phyloP scores from a whole-genome alignment of 2,797 vertebrate genomes.

The Decapterus maruadsi region DNA sequence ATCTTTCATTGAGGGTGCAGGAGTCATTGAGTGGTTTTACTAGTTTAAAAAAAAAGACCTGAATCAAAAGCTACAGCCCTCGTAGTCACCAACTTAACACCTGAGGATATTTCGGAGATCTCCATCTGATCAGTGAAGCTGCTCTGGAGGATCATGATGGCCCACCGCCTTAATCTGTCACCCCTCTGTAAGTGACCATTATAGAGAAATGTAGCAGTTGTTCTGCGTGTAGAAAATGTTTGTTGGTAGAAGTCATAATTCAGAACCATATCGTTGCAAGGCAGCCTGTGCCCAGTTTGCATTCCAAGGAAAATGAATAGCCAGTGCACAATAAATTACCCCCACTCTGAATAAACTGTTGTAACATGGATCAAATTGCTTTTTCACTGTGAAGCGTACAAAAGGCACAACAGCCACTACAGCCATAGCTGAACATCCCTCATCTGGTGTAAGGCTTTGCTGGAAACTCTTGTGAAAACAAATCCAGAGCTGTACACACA shows the following conservation, averaged over 20 bases:
- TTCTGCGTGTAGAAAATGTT: slow-evolving; percentile 33
- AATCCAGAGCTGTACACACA: slow-evolving; percentile 58
- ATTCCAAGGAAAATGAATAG: slow-evolving; percentile 74
- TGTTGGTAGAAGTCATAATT: slow-evolving; percentile 66
- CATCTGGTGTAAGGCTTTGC: slow-evolving; percentile 58
- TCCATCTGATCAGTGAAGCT: neutral
- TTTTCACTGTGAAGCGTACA: slow-evolving; percentile 60
- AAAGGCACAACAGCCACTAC: slow-evolving; percentile 58
- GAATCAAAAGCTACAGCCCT: neutral
- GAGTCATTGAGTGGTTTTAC: neutral
- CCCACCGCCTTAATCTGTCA: slow-evolving; percentile 11
- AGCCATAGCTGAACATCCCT: slow-evolving; percentile 53
- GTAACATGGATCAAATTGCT: slow-evolving; percentile 73
- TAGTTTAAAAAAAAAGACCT: neutral
- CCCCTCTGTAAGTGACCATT: slow-evolving; percentile 22
- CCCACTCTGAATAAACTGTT: slow-evolving; percentile 68
- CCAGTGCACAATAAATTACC: slow-evolving; percentile 69
- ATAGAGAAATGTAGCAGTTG: slow-evolving; percentile 36
- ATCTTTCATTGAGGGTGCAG: neutral
- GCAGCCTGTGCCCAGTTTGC: slow-evolving; percentile 61
- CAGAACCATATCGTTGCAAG: slow-evolving; percentile 56
- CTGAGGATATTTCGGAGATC: neutral
- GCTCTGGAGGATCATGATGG: neutral
- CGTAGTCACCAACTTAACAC: neutral
- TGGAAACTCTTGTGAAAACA: slow-evolving; percentile 67